These are phyloP conservation scores for Trissolcus basalis DNA, from an alignment of 1,140 invertebrate genomes.

Conservation along the genomic window DNA sequence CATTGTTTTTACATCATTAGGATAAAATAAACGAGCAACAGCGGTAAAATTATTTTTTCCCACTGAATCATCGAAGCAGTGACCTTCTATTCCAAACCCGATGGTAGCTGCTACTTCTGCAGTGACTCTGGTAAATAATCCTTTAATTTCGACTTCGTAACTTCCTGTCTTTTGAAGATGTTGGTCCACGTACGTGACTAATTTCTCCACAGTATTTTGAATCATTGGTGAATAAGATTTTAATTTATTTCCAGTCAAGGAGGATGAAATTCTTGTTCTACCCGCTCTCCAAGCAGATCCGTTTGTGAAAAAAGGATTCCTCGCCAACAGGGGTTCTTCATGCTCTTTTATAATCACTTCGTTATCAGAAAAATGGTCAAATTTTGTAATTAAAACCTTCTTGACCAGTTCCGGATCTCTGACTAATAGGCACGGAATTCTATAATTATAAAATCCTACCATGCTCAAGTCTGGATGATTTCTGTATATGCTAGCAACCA, in stretches of 20 bases:
- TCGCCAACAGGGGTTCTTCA: constrained; percentile 47
- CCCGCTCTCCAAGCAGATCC: constrained; percentile 48
- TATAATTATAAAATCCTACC: constrained; percentile 65
- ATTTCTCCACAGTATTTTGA: constrained; percentile 11
- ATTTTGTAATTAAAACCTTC: constrained; percentile 66
- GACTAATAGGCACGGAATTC: constrained; percentile 62
- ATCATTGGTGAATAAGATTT: constrained; percentile 22
- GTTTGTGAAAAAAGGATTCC: constrained; percentile 63
- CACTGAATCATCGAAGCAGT: constrained; percentile 49
- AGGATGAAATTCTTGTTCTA: constrained; percentile 24
- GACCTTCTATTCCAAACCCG: constrained; percentile 51
- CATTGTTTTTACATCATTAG: background rate
- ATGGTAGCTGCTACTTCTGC: constrained; percentile 34
- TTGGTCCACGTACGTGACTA: constrained; percentile 41
- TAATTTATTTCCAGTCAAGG: constrained; percentile 54
- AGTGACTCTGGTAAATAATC: constrained; percentile 58
- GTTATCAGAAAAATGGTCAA: constrained; percentile 55
- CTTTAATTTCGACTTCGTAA: constrained; percentile 60
- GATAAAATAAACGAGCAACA: constrained; percentile 34
- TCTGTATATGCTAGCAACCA: constrained; percentile 42
- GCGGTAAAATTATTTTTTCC: constrained; percentile 19
- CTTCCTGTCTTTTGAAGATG: constrained; percentile 17
- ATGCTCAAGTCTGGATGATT: constrained; percentile 46
- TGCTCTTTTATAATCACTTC: constrained; percentile 31
- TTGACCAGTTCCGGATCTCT: constrained; percentile 68